Evolutionary conservation across 2,113 vertebrate species (phyloP), one percentile per base, ranked within the genome.

Genomic region (Tichodroma muraria): DNA sequence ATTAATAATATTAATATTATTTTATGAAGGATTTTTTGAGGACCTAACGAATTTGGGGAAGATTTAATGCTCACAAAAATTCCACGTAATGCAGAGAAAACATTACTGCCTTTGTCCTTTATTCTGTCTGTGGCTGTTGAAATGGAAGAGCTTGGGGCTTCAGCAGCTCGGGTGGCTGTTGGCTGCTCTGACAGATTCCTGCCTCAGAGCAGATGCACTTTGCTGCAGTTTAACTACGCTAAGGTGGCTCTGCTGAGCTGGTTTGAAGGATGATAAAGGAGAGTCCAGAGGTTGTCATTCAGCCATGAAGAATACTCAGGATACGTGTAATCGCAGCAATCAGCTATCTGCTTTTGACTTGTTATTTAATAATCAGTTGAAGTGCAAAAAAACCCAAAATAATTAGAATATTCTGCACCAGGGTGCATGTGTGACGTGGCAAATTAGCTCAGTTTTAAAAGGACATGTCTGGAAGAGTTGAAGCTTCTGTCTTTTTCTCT

Each of bases 401-500:
- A 70, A 47, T 20, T 10, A 38, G 78, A 72, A 61, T 49, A 45
- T 72, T 88, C 61, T 88, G 56, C 57, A 64, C 33, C 37, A 21
- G 57, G 21, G 27, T 80, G 38, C 38, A 17, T 47, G 28, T 73
- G 63, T 70, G 87, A 88, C 79, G 54, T 21, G 44, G 88, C 33
- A 93, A 93, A 90, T 94, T 64, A 93, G 25, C 52, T 91, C 38
- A 33, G 9, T 88, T 92, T 94, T 73, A 33, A 88, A 95, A 94
- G 82, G 53, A 93, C 18, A 71, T 0, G 0, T 83, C 88, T 90
- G 53, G 25, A 94, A 88, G 53, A 69, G 57, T 9, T 83, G 81
- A 95, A 89, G 68, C 15, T 83, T 86, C 82, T 83, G 28, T 86
- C 57, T 91, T 88, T 91, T 88, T 83, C 79, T 73, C 35, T 84